Percentiles rank a stretch among this genome's conserved stretches.
Evolutionary conservation across 2,113 vertebrate genomes (phyloP).

Genomic region (Cacatua alba): DNA sequence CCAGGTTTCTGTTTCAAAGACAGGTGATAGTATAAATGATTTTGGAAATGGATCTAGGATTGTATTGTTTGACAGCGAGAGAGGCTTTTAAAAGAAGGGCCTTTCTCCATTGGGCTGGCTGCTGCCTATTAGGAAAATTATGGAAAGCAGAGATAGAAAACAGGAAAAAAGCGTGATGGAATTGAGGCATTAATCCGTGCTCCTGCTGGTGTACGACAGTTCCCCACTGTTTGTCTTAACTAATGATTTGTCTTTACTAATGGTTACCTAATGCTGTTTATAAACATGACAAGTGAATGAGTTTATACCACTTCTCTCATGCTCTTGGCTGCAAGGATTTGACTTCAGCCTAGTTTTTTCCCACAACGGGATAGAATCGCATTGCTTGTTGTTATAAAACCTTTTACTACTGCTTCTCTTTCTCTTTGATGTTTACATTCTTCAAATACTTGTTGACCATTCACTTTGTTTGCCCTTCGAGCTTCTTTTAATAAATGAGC

Average conservation of each 20-base stretch:
- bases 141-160: not conserved
- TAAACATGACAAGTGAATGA: not conserved
- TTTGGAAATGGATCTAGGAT: not conserved
- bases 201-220: not conserved
- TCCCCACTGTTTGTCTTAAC: not conserved
- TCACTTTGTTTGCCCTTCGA: not conserved
- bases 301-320: not conserved
- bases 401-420: not conserved
- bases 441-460: slow-evolving; percentile 38
- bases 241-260: not conserved
- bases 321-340: not conserved
- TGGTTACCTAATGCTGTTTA: not conserved
- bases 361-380: not conserved
- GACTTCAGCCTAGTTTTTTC: not conserved
- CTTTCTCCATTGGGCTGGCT: not conserved
- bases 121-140: not conserved
- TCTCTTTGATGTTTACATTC: slow-evolving; percentile 3
- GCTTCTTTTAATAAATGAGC: not conserved
- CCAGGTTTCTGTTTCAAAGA: not conserved
- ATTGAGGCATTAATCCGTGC: not conserved
- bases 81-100: not conserved
- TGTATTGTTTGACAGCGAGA: not conserved
- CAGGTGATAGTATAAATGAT: not conserved
- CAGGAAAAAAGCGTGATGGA: not conserved
- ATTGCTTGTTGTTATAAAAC: not conserved